phyloP scores from a whole-genome alignment of 2,888 invertebrate species.

The Drosophila anomalata region DNA sequence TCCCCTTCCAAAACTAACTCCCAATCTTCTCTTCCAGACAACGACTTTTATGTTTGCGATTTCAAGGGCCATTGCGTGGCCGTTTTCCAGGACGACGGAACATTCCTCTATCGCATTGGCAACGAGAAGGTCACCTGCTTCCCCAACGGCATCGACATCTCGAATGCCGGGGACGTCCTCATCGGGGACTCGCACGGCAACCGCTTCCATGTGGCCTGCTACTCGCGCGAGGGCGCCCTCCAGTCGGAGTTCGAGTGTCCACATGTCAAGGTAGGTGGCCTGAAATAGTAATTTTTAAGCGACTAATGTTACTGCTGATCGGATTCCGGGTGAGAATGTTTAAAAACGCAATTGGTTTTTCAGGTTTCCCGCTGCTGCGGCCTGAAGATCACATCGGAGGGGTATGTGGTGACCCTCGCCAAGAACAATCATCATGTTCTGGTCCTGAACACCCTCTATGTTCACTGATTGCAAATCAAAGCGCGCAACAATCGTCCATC shows the following conservation, averaged over 20 bases:
- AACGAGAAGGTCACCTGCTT: conserved; percentile 98
- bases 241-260: conserved; percentile 98
- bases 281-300: background rate
- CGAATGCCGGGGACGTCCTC: conserved; percentile 97
- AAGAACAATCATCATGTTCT: conserved; percentile 99
- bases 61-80: conserved; percentile 99
- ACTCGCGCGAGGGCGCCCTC: conserved; percentile 93
- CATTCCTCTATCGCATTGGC: conserved; percentile 96
- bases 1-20: background rate
- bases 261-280: conserved; percentile 92
- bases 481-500: conserved; percentile 74
- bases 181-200: conserved; percentile 99
- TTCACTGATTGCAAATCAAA: conserved; percentile 89
- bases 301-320: too few species aligned
- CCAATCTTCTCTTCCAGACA: conserved; percentile 85
- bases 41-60: conserved; percentile 98
- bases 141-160: conserved; percentile 98
- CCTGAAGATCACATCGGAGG: conserved; percentile 97
- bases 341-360: conserved; percentile 1
- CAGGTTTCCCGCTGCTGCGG: conserved; percentile 99
- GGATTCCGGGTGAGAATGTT: background rate
- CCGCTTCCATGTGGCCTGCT: conserved; percentile 98
- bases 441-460: conserved; percentile 96
- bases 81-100: conserved; percentile 96
- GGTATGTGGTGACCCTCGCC: conserved; percentile 97